These are phyloP conservation scores for Tenthredo notha DNA, from an alignment of 2,888 invertebrate genomes.

Conservation along the genomic window DNA sequence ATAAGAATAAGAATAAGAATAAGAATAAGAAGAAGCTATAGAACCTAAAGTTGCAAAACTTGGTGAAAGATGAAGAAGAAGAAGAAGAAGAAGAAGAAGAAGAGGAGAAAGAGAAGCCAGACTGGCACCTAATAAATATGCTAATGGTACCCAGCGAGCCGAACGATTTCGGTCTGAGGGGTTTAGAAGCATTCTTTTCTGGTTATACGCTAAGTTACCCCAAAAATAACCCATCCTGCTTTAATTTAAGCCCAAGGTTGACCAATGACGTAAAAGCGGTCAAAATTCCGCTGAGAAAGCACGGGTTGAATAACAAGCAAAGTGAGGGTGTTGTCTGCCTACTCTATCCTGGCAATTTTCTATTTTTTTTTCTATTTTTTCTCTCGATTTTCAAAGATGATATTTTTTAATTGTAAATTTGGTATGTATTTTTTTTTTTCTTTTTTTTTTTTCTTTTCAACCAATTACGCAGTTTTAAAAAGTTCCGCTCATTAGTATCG, in stretches of 20 bases:
- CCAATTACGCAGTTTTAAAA: background rate
- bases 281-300: constrained; percentile 26
- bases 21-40: background rate
- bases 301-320: constrained; percentile 1
- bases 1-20: background rate
- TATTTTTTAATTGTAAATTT: background rate
- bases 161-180: constrained; percentile 4
- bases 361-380: background rate
- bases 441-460: background rate
- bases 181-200: constrained; percentile 2
- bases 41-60: background rate
- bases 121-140: constrained; percentile 70
- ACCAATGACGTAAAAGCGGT: background rate
- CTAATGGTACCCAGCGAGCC: constrained; percentile 59
- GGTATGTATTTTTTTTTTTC: background rate
- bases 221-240: background rate
- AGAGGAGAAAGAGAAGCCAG: constrained; percentile 26
- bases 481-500: background rate
- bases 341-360: background rate
- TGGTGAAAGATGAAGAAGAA: background rate
- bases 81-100: background rate
- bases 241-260: background rate
- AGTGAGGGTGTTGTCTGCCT: background rate
- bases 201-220: constrained; percentile 2
- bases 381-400: background rate